Evolutionary conservation across 2,888 invertebrate genomes (phyloP).

Genomic region (Melipona bicolor): DNA sequence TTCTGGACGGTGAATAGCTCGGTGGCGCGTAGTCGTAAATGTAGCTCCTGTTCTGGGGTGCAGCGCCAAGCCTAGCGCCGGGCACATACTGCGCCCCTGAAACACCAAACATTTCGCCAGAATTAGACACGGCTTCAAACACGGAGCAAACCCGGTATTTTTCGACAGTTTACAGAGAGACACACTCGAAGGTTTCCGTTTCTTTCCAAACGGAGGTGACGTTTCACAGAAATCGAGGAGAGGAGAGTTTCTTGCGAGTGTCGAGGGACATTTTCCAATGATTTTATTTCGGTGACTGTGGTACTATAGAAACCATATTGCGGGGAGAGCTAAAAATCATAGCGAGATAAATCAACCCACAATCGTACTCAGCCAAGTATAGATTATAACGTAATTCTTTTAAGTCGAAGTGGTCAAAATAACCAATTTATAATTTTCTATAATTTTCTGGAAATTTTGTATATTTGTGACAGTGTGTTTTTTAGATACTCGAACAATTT

Average conservation of each 20-base stretch:
- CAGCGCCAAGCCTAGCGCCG: slow-evolving; percentile 81
- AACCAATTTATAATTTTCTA: too few species aligned
- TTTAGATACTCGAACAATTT: too few species aligned
- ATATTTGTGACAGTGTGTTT: too few species aligned
- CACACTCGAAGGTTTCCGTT: background rate
- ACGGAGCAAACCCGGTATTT: background rate
- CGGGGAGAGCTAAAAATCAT: too few species aligned
- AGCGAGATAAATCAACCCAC: too few species aligned
- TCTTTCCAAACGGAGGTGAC: background rate
- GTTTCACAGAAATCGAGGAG: background rate
- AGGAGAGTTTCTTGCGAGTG: too few species aligned
- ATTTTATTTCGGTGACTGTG: background rate
- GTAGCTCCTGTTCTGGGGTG: slow-evolving; percentile 75
- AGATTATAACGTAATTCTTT: too few species aligned
- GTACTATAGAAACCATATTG: too few species aligned
- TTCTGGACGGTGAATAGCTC: slow-evolving; percentile 65
- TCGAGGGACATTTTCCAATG: background rate
- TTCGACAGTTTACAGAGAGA: background rate
- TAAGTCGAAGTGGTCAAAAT: too few species aligned
- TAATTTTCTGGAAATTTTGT: too few species aligned
- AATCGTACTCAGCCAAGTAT: too few species aligned
- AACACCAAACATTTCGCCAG: slow-evolving; percentile 48
- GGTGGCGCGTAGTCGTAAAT: slow-evolving; percentile 59
- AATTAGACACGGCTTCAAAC: slow-evolving; percentile 10
- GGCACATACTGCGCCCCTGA: slow-evolving; percentile 83